These are phyloP conservation scores for Protonemura montana DNA, from an alignment of 2,888 invertebrate species.

Conservation along the genomic window DNA sequence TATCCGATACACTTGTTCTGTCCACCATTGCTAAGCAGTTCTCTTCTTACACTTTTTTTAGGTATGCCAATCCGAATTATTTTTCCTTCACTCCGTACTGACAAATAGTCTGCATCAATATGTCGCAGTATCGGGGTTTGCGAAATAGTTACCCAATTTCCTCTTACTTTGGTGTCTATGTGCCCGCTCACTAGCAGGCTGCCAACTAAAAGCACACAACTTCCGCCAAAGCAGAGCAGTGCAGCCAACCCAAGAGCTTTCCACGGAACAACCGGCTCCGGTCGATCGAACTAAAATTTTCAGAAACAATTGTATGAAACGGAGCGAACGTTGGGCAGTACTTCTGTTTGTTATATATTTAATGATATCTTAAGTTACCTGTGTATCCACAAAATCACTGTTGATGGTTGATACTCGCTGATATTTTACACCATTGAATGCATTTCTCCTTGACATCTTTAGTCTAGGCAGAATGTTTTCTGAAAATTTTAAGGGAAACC, in stretches of 20 bases:
- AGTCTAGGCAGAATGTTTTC: slow-evolving; percentile 2
- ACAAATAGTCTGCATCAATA: too few relatives aligned
- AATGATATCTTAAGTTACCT: slow-evolving; percentile 40
- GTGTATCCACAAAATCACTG: slow-evolving; percentile 45
- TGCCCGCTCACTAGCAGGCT: slow-evolving; percentile 81
- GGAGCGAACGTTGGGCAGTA: too few relatives aligned
- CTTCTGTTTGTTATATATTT: not conserved
- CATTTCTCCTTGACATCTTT: slow-evolving; percentile 46
- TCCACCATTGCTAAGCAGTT: too few relatives aligned
- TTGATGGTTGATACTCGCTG: slow-evolving; percentile 43
- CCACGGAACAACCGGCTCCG: slow-evolving; percentile 78
- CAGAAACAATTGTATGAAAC: not conserved
- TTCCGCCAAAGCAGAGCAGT: slow-evolving; percentile 79
- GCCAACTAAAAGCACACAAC: slow-evolving; percentile 76
- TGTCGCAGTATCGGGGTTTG: too few relatives aligned
- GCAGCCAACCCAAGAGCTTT: slow-evolving; percentile 81
- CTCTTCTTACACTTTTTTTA: too few relatives aligned
- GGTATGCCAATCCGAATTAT: too few relatives aligned
- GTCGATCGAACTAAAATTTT: slow-evolving; percentile 58
- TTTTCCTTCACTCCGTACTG: too few relatives aligned
- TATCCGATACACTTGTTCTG: too few relatives aligned
- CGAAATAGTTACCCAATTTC: too few relatives aligned
- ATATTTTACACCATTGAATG: slow-evolving; percentile 45
- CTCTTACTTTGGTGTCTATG: slow-evolving; percentile 73
- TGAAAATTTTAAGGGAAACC: not conserved